A percentile compares a stretch with the other conserved stretches of the same genome.
Conservation (phyloP, 2,797 vertebrate species). For the Sebastes matsubarae region DNA sequence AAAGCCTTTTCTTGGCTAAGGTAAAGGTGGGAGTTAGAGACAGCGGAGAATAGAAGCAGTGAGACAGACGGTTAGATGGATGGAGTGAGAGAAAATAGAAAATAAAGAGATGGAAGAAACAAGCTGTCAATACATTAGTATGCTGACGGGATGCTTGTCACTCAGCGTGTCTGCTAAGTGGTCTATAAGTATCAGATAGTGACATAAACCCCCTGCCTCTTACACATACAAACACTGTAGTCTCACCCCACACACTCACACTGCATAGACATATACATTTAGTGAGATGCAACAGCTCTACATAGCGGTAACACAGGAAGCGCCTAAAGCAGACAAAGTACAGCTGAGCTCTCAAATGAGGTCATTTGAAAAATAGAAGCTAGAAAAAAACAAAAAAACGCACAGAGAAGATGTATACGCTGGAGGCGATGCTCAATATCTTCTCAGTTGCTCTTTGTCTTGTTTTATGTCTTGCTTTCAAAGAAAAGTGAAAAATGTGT, state of each 20-base stretch:
- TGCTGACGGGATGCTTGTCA: conserved; percentile 21
- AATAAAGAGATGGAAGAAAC: neutral
- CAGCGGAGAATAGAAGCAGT: neutral
- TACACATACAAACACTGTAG: neutral
- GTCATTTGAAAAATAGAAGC: conserved; percentile 41
- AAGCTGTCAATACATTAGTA: conserved; percentile 22
- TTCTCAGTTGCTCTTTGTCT: conserved; percentile 16
- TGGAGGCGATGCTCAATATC: conserved; percentile 13
- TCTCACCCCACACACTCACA: neutral
- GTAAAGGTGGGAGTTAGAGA: neutral
- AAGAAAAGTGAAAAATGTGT: neutral
- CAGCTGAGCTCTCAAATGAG: conserved; percentile 39
- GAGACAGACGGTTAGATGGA: neutral
- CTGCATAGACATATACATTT: conserved; percentile 20
- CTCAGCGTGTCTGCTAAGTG: conserved; percentile 32
- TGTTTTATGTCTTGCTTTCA: neutral
- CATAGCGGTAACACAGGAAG: conserved; percentile 27
- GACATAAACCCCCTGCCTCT: conserved; percentile 8
- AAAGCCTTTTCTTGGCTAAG: neutral
- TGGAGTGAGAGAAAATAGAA: neutral
- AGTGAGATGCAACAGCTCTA: conserved; percentile 11
- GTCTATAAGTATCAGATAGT: conserved; percentile 25
- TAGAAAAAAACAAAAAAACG: conserved; percentile 33
- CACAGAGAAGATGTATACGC: conserved; percentile 2
- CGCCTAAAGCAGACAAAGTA: conserved; percentile 32